Conservation (phyloP, 1,140 invertebrate species). For the Ostrea edulis region DNA sequence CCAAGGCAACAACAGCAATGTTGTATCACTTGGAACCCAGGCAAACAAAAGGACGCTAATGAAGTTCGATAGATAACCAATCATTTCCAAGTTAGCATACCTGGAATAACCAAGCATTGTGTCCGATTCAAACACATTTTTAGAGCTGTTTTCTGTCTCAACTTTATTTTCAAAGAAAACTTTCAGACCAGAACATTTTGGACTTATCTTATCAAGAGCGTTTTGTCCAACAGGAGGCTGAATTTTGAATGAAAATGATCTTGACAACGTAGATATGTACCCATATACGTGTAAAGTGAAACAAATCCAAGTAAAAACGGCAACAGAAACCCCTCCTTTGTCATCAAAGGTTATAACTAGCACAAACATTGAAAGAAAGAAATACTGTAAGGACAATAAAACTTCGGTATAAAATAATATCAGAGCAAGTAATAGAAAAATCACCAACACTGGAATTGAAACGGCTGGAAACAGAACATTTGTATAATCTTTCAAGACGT, state of each 20-base stretch:
- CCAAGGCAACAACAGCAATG: conserved; percentile 63
- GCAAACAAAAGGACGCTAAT: conserved; percentile 62
- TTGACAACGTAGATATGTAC: conserved; percentile 58
- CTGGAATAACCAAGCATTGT: conserved; percentile 68
- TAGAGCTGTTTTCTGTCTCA: background rate
- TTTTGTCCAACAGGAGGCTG: conserved; percentile 63
- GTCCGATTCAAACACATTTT: conserved; percentile 44
- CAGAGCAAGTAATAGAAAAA: conserved; percentile 61
- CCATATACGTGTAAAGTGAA: conserved; percentile 68
- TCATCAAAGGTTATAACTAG: conserved; percentile 62
- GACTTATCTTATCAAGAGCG: conserved; percentile 46
- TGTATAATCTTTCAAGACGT: conserved; percentile 46
- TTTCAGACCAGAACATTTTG: background rate
- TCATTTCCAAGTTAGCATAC: conserved; percentile 62
- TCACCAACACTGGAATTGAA: conserved; percentile 58
- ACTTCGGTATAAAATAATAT: conserved; percentile 61
- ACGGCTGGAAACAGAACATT: conserved; percentile 33
- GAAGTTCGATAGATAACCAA: conserved; percentile 67
- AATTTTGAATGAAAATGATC: conserved; percentile 49
- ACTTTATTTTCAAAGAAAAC: background rate
- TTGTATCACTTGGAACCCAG: conserved; percentile 52
- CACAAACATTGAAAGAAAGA: conserved; percentile 61
- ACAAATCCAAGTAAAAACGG: conserved; percentile 65
- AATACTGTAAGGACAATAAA: conserved; percentile 60
- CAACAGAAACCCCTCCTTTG: conserved; percentile 56